Percentiles rank a stretch among this genome's conserved stretches.
Conservation (phyloP, 2,888 invertebrate species). For the Polylopha cassiicola region DNA sequence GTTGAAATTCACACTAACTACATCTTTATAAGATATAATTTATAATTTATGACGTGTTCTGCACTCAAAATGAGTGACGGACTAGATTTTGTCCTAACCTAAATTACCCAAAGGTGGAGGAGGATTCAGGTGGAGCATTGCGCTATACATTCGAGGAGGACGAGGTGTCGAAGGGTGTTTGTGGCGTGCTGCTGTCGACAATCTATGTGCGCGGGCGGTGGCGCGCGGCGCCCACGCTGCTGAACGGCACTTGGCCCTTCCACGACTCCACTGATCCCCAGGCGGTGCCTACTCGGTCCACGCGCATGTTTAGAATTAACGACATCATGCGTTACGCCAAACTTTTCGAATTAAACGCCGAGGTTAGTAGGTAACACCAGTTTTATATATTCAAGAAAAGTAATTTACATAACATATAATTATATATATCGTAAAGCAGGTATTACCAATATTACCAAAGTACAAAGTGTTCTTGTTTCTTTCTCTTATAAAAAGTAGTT, state of each 20-base stretch:
- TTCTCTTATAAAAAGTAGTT: no score
- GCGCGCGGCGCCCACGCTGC: conserved; percentile 64
- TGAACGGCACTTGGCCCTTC: conserved; percentile 57
- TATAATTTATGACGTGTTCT: no score
- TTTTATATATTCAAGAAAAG: not conserved
- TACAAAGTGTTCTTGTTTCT: no score
- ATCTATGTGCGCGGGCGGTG: conserved; percentile 60
- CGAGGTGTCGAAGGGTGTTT: conserved; percentile 47
- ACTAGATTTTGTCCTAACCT: not conserved
- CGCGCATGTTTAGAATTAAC: conserved; percentile 63
- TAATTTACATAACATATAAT: not conserved
- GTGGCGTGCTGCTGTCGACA: conserved; percentile 48
- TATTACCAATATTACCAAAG: no score
- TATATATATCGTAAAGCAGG: not conserved
- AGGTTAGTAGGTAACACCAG: conserved; percentile 39
- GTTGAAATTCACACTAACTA: no score
- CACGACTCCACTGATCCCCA: conserved; percentile 37
- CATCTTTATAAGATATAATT: no score
- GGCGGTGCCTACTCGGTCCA: conserved; percentile 36
- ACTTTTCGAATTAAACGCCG: conserved; percentile 55
- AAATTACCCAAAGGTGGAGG: conserved; percentile 43
- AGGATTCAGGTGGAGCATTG: conserved; percentile 58
- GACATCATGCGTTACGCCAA: conserved; percentile 60
- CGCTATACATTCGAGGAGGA: conserved; percentile 61
- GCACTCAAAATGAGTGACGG: no score